Evolutionary conservation across 1,140 invertebrate genomes (phyloP).

Genomic region (Adelges cooleyi): DNA sequence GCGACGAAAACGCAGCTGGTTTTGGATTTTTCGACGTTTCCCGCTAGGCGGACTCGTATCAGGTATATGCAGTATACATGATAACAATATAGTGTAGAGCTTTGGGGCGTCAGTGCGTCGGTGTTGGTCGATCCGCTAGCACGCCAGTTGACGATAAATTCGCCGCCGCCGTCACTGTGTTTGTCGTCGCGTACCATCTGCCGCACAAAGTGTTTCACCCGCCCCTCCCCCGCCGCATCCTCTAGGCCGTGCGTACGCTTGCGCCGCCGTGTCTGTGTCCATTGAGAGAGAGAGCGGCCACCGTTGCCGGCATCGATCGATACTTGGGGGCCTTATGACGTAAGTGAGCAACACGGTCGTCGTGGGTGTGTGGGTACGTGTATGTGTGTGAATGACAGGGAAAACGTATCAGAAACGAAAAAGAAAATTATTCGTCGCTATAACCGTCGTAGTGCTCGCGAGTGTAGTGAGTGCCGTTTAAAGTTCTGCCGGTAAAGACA

Average conservation of each 20-base stretch:
- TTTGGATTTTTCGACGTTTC: not conserved
- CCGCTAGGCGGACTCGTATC: conserved; percentile 2
- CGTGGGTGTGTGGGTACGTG: not conserved
- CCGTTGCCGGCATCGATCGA: not conserved
- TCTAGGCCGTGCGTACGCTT: not conserved
- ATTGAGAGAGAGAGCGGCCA: conserved; percentile 19
- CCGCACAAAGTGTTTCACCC: not conserved
- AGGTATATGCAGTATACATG: not conserved
- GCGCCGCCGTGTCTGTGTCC: conserved; percentile 7
- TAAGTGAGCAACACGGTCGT: conserved; percentile 26
- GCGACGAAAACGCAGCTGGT: not conserved
- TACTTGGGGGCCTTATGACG: conserved; percentile 22
- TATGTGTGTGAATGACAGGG: conserved; percentile 16
- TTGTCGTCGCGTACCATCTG: not conserved
- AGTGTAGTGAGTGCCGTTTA: no score
- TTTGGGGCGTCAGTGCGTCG: conserved; percentile 24
- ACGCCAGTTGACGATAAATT: not conserved
- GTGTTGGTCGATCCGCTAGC: conserved; percentile 19
- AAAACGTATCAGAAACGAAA: not conserved
- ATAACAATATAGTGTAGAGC: not conserved
- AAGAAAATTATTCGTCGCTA: not conserved
- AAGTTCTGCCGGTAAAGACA: not conserved
- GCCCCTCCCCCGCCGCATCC: not conserved
- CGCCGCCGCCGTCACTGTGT: not conserved
- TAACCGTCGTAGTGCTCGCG: not conserved